Evolutionary conservation across 2,888 invertebrate genomes (phyloP).

Genomic region (Capitulum mitella): DNA sequence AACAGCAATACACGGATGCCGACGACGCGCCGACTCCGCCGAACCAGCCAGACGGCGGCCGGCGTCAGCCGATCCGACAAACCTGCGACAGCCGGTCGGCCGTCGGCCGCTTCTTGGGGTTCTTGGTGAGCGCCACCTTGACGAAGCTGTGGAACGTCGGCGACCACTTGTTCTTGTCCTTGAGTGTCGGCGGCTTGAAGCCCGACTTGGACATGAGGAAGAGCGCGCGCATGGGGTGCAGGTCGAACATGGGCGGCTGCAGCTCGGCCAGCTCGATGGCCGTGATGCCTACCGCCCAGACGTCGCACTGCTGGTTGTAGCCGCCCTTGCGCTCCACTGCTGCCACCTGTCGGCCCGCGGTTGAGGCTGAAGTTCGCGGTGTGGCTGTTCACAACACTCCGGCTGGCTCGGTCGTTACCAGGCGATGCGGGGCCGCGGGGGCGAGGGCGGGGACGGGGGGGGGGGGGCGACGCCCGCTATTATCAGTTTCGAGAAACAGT

Average conservation of each 20-base stretch:
- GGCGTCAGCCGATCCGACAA: slow-evolving; percentile 32
- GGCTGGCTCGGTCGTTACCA: too few relatives aligned
- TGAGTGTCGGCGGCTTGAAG: slow-evolving; percentile 92
- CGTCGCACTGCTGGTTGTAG: slow-evolving; percentile 98
- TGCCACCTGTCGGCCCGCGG: slow-evolving; percentile 58
- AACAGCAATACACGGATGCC: too few relatives aligned
- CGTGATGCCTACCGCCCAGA: slow-evolving; percentile 99
- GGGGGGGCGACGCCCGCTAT: too few relatives aligned
- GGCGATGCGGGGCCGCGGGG: too few relatives aligned
- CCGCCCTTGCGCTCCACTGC: slow-evolving; percentile 98
- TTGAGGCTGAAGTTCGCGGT: neutral
- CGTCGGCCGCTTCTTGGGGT: slow-evolving; percentile 96
- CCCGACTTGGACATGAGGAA: slow-evolving; percentile 98
- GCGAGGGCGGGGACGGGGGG: too few relatives aligned
- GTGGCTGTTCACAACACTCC: too few relatives aligned
- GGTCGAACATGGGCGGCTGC: slow-evolving; percentile 98
- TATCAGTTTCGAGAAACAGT: too few relatives aligned
- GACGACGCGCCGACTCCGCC: too few relatives aligned
- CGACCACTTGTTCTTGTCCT: slow-evolving; percentile 91
- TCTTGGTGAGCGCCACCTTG: slow-evolving; percentile 55
- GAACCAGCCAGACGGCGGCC: too few relatives aligned
- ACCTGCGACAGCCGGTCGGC: slow-evolving; percentile 87
- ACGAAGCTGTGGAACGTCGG: slow-evolving; percentile 92
- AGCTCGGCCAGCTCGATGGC: slow-evolving; percentile 97
- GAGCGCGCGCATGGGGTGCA: slow-evolving; percentile 95